Conservation (phyloP, 2,797 vertebrate genomes). For the Macroramphosus scolopax region DNA sequence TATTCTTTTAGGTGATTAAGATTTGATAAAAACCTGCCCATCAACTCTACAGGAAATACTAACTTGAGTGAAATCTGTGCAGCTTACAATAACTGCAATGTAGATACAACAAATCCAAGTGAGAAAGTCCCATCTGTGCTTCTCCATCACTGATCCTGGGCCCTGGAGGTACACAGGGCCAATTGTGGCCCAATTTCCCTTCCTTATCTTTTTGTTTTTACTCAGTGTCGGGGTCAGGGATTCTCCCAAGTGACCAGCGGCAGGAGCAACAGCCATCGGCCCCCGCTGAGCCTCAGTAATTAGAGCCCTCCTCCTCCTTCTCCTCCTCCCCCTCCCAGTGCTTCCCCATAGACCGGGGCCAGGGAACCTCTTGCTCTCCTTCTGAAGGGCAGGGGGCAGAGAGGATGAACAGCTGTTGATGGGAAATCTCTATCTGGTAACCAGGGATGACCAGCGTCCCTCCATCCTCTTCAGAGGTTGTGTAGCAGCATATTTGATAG, state of each 20-base stretch:
- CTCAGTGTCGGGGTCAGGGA: conserved; percentile 65
- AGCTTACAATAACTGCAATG: conserved; percentile 42
- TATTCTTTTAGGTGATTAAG: conserved; percentile 31
- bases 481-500: conserved; percentile 41
- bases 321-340: conserved; percentile 28
- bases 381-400: conserved; percentile 62
- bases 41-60: conserved; percentile 18
- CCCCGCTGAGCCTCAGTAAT: conserved; percentile 77
- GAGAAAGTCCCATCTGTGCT: conserved; percentile 77
- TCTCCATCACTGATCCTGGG: conserved; percentile 67
- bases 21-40: conserved; percentile 24
- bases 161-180: conserved; percentile 65
- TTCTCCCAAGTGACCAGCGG: conserved; percentile 76
- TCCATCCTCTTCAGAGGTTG: conserved; percentile 38
- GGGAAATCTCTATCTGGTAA: conserved; percentile 63
- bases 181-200: conserved; percentile 71
- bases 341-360: conserved; percentile 33
- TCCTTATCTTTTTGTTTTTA: conserved; percentile 71
- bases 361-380: conserved; percentile 53
- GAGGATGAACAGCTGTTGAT: conserved; percentile 76
- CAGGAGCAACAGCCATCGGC: conserved; percentile 79
- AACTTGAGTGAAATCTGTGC: conserved; percentile 44
- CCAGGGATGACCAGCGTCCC: conserved; percentile 57
- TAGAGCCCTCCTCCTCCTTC: conserved; percentile 47
- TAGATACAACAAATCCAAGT: conserved; percentile 71